Conservation (phyloP, 30 jellyfish, hydroid and myxozoan species). For the Calvadosia cruxmelitensis region DNA sequence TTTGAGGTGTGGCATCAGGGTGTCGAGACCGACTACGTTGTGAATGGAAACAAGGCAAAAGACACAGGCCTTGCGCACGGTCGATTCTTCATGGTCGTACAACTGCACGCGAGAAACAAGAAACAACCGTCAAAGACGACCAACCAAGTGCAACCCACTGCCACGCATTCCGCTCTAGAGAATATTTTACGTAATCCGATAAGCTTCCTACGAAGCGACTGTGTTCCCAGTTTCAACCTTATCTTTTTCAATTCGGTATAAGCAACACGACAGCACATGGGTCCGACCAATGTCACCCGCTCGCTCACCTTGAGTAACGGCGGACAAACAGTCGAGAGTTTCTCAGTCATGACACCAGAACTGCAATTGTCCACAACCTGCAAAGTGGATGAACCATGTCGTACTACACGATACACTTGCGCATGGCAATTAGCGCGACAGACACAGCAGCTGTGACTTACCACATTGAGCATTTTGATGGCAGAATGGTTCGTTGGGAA, state of each 20-base stretch:
- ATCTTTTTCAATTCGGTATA: no score
- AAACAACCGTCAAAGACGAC: no score
- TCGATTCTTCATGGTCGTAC: conserved; percentile 78
- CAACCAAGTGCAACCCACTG: no score
- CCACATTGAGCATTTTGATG: conserved; percentile 74
- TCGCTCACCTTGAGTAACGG: conserved; percentile 27
- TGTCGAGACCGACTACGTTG: conserved; percentile 77
- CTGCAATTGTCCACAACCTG: conserved; percentile 29
- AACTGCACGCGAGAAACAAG: no score
- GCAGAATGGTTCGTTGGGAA: conserved; percentile 74
- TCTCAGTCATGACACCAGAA: conserved; percentile 5
- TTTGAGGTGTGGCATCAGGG: conserved; percentile 46
- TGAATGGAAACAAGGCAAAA: conserved; percentile 84
- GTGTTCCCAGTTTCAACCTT: no score
- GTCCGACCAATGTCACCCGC: no score
- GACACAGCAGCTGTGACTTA: conserved; percentile 17
- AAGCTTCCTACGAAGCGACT: no score
- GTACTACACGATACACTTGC: not conserved
- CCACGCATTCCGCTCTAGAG: no score
- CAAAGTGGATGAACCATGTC: not conserved
- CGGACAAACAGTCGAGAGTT: conserved; percentile 16
- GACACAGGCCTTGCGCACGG: conserved; percentile 94
- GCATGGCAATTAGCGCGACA: not conserved
- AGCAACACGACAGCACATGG: no score
- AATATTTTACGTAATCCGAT: no score